phyloP scores from a whole-genome alignment of 2,113 vertebrate genomes.

The Addax nasomaculatus region DNA sequence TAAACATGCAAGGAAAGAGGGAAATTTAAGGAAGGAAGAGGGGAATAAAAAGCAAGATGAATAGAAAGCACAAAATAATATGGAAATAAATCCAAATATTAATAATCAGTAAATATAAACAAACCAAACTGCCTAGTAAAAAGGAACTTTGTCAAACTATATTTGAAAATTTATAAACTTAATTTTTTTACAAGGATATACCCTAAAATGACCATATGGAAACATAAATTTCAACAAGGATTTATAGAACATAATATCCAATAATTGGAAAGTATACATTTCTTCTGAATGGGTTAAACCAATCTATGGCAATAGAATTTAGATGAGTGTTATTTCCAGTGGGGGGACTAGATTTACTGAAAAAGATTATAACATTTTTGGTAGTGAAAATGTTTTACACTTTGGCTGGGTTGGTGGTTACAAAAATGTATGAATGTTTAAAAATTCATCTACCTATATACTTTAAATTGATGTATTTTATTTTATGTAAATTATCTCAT shows the following conservation, averaged over 20 bases:
- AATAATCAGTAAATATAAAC: neutral
- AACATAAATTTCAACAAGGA: neutral
- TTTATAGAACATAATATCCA: neutral
- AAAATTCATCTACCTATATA: neutral
- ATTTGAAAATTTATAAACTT: neutral
- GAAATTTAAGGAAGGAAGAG: neutral
- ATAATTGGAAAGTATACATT: neutral
- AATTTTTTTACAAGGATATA: neutral
- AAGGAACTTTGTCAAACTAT: neutral
- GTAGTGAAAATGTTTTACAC: neutral
- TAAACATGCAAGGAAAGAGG: neutral
- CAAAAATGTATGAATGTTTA: neutral
- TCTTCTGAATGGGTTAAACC: neutral
- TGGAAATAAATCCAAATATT: neutral
- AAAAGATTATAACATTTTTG: neutral
- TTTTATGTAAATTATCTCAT: neutral
- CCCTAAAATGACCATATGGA: neutral
- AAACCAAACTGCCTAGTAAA: neutral
- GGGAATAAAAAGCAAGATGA: neutral
- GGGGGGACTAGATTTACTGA: neutral
- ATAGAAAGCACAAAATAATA: neutral
- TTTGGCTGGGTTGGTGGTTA: neutral
- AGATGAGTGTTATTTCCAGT: neutral
- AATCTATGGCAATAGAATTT: neutral
- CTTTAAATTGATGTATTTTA: neutral